Conservation (phyloP, 2,888 invertebrate species). For the Lydus trimaculatus region DNA sequence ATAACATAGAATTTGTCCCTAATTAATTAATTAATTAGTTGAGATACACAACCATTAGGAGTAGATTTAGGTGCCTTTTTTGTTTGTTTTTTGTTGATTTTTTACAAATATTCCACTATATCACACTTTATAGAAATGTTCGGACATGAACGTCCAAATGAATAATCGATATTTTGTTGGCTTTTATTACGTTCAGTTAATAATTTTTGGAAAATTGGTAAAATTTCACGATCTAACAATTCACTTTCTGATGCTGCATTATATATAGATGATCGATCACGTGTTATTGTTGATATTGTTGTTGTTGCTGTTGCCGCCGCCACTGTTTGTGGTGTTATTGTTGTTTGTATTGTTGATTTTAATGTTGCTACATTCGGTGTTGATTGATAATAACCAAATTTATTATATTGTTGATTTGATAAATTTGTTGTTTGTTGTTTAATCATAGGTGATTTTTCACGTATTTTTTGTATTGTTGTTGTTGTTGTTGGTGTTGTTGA, state of each 20-base stretch:
- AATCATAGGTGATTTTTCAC: slow-evolving; percentile 51
- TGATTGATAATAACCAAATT: slow-evolving; percentile 66
- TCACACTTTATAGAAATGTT: slow-evolving; percentile 96
- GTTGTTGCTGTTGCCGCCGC: slow-evolving; percentile 37
- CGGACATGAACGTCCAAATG: slow-evolving; percentile 87
- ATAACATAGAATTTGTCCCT: slow-evolving; percentile 12
- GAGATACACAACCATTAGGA: slow-evolving; percentile 26
- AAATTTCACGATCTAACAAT: slow-evolving; percentile 80
- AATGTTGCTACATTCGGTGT: slow-evolving; percentile 68
- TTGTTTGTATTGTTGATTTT: slow-evolving; percentile 33
- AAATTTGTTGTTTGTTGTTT: slow-evolving; percentile 43
- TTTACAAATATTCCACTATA: slow-evolving; percentile 91
- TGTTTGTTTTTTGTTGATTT: neutral
- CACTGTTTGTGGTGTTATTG: slow-evolving; percentile 66
- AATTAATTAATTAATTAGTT: neutral
- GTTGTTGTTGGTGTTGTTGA: neutral
- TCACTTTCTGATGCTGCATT: slow-evolving; percentile 86
- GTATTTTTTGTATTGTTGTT: slow-evolving; percentile 40
- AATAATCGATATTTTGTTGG: slow-evolving; percentile 72
- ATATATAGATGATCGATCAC: slow-evolving; percentile 63
- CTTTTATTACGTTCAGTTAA: slow-evolving; percentile 80
- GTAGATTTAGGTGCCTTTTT: slow-evolving; percentile 14
- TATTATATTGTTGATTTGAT: slow-evolving; percentile 58
- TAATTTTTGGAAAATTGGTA: slow-evolving; percentile 92
- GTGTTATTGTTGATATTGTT: slow-evolving; percentile 41